phyloP scores from a whole-genome alignment of 2,113 vertebrate species.

The Ammodramus savannarum region DNA sequence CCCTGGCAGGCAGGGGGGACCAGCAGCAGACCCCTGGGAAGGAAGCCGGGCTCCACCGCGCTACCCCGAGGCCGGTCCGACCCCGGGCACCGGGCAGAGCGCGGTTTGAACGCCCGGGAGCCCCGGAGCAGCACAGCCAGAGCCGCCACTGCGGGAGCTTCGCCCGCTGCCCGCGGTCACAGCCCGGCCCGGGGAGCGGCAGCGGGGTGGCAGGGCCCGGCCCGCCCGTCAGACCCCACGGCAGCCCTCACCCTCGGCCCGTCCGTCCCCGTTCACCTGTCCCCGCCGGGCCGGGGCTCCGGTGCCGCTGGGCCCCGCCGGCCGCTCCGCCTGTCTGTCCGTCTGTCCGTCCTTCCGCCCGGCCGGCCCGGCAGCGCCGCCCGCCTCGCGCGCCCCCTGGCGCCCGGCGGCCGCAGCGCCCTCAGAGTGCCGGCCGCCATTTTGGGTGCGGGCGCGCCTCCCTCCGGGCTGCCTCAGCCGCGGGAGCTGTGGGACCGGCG shows the following conservation, averaged over 20 bases:
- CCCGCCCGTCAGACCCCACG: not conserved
- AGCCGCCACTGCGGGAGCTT: not conserved
- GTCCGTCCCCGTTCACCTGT: not conserved
- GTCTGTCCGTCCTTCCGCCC: not conserved
- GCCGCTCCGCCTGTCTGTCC: not conserved
- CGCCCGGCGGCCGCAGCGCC: not conserved
- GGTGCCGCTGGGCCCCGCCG: not conserved
- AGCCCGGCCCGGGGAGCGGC: not conserved
- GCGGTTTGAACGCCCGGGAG: rapidly evolving
- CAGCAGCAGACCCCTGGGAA: too few species aligned
- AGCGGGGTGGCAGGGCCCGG: not conserved
- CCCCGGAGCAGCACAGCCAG: not conserved
- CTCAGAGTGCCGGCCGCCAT: not conserved
- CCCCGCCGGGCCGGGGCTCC: not conserved
- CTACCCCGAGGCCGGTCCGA: not conserved
- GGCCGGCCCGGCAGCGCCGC: not conserved
- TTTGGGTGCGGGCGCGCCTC: not conserved
- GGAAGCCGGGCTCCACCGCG: rapidly evolving
- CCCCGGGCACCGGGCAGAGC: rapidly evolving
- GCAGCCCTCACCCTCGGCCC: not conserved
- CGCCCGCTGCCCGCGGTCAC: not conserved
- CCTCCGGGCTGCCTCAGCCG: rapidly evolving
- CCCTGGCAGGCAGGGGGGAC: rapidly evolving
- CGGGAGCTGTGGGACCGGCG: rapidly evolving
- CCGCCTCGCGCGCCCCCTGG: not conserved